These are phyloP conservation scores for Coreius guichenoti DNA, from an alignment of 2,797 vertebrate species.

Conservation along the genomic window DNA sequence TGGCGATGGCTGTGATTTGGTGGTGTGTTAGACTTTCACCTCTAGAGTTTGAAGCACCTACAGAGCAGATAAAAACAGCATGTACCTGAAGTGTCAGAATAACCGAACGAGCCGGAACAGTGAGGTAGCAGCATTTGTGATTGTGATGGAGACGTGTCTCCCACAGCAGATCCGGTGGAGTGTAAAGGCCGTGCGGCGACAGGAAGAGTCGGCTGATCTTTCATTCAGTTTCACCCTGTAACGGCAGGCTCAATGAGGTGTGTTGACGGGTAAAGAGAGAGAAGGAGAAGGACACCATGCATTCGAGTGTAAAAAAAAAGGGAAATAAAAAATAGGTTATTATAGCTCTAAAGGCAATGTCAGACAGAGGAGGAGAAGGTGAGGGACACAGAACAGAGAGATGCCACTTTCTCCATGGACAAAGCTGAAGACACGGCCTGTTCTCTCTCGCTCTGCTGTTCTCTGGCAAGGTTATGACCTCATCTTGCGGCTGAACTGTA, in stretches of 20 bases:
- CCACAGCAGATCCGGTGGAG: neutral
- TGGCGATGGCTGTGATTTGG: neutral
- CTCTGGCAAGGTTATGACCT: slow-evolving; percentile 11
- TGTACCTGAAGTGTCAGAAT: slow-evolving; percentile 16
- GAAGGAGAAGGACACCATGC: slow-evolving; percentile 25
- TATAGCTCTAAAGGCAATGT: slow-evolving; percentile 15
- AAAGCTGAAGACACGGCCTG: neutral
- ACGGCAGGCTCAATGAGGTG: neutral
- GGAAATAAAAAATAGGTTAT: slow-evolving; percentile 12
- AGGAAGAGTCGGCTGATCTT: neutral
- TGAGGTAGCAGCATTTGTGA: neutral
- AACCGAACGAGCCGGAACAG: slow-evolving; percentile 8
- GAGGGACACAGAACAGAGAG: slow-evolving; percentile 22
- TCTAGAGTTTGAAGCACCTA: slow-evolving; percentile 11
- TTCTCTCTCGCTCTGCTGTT: neutral
- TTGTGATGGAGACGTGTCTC: slow-evolving; percentile 5
- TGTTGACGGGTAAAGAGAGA: neutral
- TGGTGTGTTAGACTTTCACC: neutral
- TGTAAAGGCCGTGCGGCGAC: neutral
- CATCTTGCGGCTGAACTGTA: neutral
- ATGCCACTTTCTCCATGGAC: neutral
- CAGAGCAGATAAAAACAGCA: slow-evolving; percentile 3
- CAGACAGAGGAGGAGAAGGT: neutral
- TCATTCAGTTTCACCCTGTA: neutral
- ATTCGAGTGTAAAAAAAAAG: neutral